These are phyloP conservation scores for Cossypha niveicapilla DNA, from an alignment of 2,797 vertebrate genomes.

Conservation along the genomic window DNA sequence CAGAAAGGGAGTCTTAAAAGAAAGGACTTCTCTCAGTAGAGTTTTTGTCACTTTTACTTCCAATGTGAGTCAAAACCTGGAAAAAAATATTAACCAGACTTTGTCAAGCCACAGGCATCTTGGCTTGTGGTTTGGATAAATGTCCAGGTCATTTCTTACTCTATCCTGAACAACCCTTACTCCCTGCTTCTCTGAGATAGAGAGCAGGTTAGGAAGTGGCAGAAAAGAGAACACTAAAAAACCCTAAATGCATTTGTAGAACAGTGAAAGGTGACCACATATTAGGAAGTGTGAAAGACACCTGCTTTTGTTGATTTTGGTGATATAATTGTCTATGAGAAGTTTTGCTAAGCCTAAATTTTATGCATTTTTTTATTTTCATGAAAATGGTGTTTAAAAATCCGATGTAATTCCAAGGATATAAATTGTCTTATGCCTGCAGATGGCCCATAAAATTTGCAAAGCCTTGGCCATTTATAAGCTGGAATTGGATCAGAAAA, in stretches of 20 bases:
- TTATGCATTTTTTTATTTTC: not conserved
- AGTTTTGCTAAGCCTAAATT: not conserved
- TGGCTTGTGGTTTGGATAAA: not conserved
- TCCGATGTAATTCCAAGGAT: not conserved
- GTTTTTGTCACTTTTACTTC: slow-evolving; percentile 31
- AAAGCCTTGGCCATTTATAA: not conserved
- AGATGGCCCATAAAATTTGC: slow-evolving; percentile 1
- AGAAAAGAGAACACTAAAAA: not conserved
- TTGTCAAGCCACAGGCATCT: slow-evolving; percentile 26
- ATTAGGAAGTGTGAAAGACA: not conserved
- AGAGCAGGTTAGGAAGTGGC: not conserved
- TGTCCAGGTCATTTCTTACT: not conserved
- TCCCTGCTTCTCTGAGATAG: not conserved
- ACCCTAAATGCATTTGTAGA: not conserved
- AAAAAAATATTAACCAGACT: not conserved
- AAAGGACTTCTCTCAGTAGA: not conserved
- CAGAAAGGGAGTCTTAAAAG: not conserved
- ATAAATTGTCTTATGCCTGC: slow-evolving; percentile 2
- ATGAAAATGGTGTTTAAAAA: slow-evolving; percentile 1
- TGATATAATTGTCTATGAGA: not conserved
- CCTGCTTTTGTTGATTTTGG: not conserved
- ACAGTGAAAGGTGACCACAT: not conserved
- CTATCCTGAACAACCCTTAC: not conserved
- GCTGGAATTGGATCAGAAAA: slow-evolving; percentile 5
- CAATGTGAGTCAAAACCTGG: not conserved